Evolutionary conservation across 2,888 invertebrate genomes (phyloP), one percentile per base, ranked within the genome.

Genomic region (Drosophila tanythrix): DNA sequence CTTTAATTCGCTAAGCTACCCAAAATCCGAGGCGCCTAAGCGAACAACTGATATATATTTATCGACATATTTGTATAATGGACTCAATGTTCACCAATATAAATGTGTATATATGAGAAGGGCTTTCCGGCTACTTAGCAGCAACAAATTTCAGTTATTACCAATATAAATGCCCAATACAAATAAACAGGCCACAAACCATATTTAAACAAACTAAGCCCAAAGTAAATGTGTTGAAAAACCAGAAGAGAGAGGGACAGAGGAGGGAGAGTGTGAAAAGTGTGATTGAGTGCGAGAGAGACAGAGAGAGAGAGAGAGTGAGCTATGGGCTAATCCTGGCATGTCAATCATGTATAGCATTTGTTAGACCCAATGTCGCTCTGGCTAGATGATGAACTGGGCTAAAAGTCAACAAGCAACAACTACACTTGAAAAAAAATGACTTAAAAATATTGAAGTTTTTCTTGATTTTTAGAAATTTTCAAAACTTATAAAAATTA

Each of bases 81-180:
- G 56, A 18, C 27, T 48, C 25, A 59, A 48, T 51, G 25, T 35
- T 46, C 31, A 62, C 58, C 61, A 79, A 55, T 57, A 50, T 59
- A 74, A 52, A 60, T 67, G 70, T 56, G 68, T 70, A 58, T 69
- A 57, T 70, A 59, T 72, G 53, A 57, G 46, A 55, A 74, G 66
- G 79, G 79, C 68, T 79, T 79, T 78, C 29, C 52, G 60, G 52
- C 69, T 67, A 80, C 73, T 73, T 72, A 65, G 56, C 50, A 55
- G 64, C 62, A 53, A 58, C 70, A 70, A 83, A 56, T 81, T 81
- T 75, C 60, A 74, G 88, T 72, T 89, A 87, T 85, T 84, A 85
- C 79, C 80, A 82, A 89, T 84, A 85, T 85, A 89, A 79, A 79
- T 83, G 79, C 71, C n/a, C 85, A 89, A 89, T 85, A 84, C 82